Percentiles rank a stretch among this genome's conserved stretches.
Conservation (phyloP, 2,797 vertebrate genomes). For the Syncerus caffer region DNA sequence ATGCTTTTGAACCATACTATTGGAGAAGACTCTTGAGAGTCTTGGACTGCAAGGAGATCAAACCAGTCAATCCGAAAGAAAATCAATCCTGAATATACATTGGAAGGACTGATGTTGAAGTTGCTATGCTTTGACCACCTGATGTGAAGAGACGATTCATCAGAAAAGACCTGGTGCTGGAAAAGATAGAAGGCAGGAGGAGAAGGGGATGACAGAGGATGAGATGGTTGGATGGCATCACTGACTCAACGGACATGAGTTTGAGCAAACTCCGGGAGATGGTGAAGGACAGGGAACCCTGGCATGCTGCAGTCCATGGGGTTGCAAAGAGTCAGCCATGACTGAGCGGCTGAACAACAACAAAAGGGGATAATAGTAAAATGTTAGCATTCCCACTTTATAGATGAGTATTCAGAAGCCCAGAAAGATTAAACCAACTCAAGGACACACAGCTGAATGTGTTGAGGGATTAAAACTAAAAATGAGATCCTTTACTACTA, state of each 20-base stretch:
- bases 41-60: neutral
- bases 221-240: neutral
- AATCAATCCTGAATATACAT: neutral
- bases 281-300: neutral
- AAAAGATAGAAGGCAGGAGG: neutral
- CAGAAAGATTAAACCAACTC: neutral
- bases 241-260: neutral
- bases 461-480: neutral
- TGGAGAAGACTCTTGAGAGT: neutral
- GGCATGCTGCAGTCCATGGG: neutral
- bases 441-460: neutral
- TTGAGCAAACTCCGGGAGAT: neutral
- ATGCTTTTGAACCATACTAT: neutral
- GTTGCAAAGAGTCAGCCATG: neutral
- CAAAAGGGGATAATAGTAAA: neutral
- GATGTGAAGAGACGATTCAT: neutral
- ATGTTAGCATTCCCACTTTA: neutral
- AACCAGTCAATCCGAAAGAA: neutral
- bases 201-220: neutral
- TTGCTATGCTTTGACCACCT: neutral
- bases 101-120: neutral
- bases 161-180: neutral
- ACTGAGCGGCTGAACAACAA: neutral
- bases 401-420: neutral
- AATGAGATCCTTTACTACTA: neutral